Conservation (phyloP, 1,140 invertebrate species). For the Danaus melanippus region DNA sequence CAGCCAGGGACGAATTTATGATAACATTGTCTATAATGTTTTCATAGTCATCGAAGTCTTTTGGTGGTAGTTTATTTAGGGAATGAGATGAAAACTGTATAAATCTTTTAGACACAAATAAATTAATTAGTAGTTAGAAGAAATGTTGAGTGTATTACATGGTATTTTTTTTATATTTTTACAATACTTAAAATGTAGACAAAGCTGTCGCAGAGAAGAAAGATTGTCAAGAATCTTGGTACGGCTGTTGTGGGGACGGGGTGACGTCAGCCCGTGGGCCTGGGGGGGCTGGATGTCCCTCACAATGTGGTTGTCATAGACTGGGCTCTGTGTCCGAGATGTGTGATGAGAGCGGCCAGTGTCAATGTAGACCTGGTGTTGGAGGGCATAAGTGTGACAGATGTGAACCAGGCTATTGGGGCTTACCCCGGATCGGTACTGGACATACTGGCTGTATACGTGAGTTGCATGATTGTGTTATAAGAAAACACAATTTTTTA, state of each 20-base stretch:
- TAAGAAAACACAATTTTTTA: too few species aligned
- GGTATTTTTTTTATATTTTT: neutral
- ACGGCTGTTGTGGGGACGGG: slow-evolving; percentile 92
- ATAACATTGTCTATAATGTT: too few species aligned
- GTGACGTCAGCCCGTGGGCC: slow-evolving; percentile 86
- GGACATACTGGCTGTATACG: slow-evolving; percentile 87
- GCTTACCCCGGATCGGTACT: slow-evolving; percentile 82
- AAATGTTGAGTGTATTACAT: neutral
- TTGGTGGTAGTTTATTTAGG: too few species aligned
- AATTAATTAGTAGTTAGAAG: too few species aligned
- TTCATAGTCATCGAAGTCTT: too few species aligned
- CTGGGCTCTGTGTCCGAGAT: slow-evolving; percentile 80
- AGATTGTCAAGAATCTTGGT: slow-evolving; percentile 81
- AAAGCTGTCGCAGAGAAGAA: slow-evolving; percentile 68
- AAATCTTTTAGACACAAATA: too few species aligned
- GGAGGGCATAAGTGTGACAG: slow-evolving; percentile 84
- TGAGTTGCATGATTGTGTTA: slow-evolving; percentile 55
- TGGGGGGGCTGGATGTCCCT: slow-evolving; percentile 81
- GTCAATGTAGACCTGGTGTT: slow-evolving; percentile 88
- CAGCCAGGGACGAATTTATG: too few species aligned
- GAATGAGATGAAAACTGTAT: too few species aligned
- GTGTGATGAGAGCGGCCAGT: slow-evolving; percentile 87
- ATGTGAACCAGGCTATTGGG: slow-evolving; percentile 88
- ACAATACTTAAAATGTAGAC: slow-evolving; percentile 30
- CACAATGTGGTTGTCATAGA: slow-evolving; percentile 81